These are phyloP conservation scores for Megaustenia siamemsis DNA, from an alignment of 2,888 invertebrate genomes.

Conservation along the genomic window DNA sequence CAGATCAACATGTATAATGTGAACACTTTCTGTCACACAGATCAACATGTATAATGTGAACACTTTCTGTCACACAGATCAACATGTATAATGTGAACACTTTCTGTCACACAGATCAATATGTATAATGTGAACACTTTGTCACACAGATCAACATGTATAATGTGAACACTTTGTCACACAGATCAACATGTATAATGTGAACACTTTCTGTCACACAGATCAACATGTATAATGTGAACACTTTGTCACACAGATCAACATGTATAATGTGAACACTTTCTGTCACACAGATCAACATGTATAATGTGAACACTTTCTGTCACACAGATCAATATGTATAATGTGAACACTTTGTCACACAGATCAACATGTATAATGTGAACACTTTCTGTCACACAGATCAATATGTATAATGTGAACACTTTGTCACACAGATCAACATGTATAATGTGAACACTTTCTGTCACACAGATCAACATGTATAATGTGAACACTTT, in stretches of 20 bases:
- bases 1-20: conserved; percentile 19
- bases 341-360: background rate
- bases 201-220: conserved; percentile 14
- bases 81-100: conserved; percentile 1
- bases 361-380: conserved; percentile 14
- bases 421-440: background rate
- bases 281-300: too few species aligned
- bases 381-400: conserved; percentile 13
- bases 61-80: background rate
- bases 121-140: too few species aligned
- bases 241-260: background rate
- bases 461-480: conserved; percentile 3
- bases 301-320: too few species aligned
- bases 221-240: too few species aligned
- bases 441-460: conserved; percentile 1
- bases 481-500: too few species aligned
- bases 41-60: too few species aligned
- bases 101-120: too few species aligned
- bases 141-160: background rate
- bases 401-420: too few species aligned
- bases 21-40: background rate
- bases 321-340: background rate
- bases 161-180: background rate
- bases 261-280: conserved; percentile 1
- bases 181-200: conserved; percentile 15